These are phyloP conservation scores for Lagria hirta DNA, from an alignment of 2,888 invertebrate species.

Conservation along the genomic window DNA sequence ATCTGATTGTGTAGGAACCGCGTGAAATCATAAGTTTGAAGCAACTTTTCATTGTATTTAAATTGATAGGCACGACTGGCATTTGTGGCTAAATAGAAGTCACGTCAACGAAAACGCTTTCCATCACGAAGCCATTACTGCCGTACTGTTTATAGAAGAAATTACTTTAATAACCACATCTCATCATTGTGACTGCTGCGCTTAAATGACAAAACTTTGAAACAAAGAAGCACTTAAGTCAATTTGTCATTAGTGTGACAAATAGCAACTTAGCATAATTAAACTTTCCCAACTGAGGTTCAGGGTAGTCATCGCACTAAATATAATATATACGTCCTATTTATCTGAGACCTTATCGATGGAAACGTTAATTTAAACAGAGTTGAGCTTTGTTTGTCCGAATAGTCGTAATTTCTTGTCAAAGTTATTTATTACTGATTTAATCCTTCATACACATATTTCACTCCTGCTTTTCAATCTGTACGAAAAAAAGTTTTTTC, in stretches of 20 bases:
- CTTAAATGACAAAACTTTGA: conserved; percentile 9
- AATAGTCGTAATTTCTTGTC: conserved; percentile 27
- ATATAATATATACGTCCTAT: conserved; percentile 7
- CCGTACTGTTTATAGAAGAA: conserved; percentile 13
- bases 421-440: conserved; percentile 29
- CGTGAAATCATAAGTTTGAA: conserved; percentile 10
- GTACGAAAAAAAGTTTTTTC: conserved; percentile 8
- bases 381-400: conserved; percentile 22
- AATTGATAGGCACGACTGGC: conserved; percentile 23
- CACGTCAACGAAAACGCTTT: conserved; percentile 20
- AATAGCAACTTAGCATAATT: neutral
- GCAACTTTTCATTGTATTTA: conserved; percentile 17
- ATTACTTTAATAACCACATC: conserved; percentile 14
- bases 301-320: no score
- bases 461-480: conserved; percentile 20
- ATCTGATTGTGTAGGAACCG: no score
- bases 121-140: conserved; percentile 24
- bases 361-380: conserved; percentile 22
- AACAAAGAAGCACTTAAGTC: conserved; percentile 16
- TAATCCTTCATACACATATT: conserved; percentile 24
- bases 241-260: conserved; percentile 15
- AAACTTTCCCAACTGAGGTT: conserved; percentile 1
- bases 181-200: conserved; percentile 7
- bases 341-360: conserved; percentile 20
- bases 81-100: conserved; percentile 24